Percentiles rank a stretch among this genome's conserved stretches.
These are phyloP conservation scores for Sinodicranocentrus sp. DNA, from an alignment of 2,888 invertebrate species.

Conservation along the genomic window DNA sequence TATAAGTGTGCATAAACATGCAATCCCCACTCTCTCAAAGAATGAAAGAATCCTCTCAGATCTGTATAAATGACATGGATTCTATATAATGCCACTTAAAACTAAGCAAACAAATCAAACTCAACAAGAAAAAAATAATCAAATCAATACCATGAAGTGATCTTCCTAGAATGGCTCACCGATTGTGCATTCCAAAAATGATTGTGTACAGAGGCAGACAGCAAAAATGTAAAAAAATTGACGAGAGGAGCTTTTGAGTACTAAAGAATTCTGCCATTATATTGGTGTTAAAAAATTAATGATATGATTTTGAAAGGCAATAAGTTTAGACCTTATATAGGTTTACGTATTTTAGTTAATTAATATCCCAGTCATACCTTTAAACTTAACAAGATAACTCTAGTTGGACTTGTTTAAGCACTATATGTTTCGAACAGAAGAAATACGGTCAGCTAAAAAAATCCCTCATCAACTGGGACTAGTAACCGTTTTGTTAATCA, in stretches of 20 bases:
- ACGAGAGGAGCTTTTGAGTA: slow-evolving; percentile 64
- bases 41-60: slow-evolving; percentile 43
- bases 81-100: slow-evolving; percentile 49
- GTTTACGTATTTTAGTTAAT: too few relatives aligned
- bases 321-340: neutral
- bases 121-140: slow-evolving; percentile 58
- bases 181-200: slow-evolving; percentile 67
- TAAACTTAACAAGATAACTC: too few relatives aligned
- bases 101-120: slow-evolving; percentile 39
- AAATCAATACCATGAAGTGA: slow-evolving; percentile 68
- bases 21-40: slow-evolving; percentile 33
- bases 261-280: slow-evolving; percentile 22
- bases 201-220: slow-evolving; percentile 55
- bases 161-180: slow-evolving; percentile 69
- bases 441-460: too few relatives aligned
- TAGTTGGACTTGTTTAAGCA: too few relatives aligned
- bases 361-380: too few relatives aligned
- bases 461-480: too few relatives aligned
- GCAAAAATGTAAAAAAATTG: slow-evolving; percentile 49
- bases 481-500: too few relatives aligned
- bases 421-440: too few relatives aligned
- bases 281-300: neutral
- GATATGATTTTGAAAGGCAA: neutral
- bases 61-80: slow-evolving; percentile 49
- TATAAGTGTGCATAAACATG: slow-evolving; percentile 1